These are phyloP conservation scores for Sympetrum striolatum DNA, from an alignment of 2,888 invertebrate genomes.

Conservation along the genomic window DNA sequence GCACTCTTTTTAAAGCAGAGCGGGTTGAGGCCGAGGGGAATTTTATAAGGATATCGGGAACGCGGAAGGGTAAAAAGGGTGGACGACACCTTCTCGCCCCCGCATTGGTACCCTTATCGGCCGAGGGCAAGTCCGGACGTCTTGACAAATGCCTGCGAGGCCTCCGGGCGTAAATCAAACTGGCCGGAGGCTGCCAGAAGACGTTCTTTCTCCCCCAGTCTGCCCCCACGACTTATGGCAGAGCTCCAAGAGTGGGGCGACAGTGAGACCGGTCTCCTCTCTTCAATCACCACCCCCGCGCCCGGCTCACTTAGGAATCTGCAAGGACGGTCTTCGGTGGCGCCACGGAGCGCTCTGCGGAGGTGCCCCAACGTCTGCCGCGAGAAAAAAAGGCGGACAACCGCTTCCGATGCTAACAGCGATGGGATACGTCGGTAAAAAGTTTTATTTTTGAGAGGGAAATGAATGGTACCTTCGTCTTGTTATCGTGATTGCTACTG, in stretches of 20 bases:
- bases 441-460: background rate
- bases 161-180: conserved; percentile 14
- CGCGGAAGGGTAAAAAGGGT: background rate
- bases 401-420: background rate
- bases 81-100: background rate
- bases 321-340: conserved; percentile 1
- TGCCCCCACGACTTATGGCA: conserved; percentile 9
- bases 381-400: background rate
- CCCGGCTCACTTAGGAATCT: background rate
- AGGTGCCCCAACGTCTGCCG: conserved; percentile 31
- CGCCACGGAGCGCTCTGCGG: background rate
- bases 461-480: too few relatives aligned
- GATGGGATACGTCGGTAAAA: background rate
- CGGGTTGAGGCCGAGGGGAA: too few relatives aligned
- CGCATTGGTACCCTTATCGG: conserved; percentile 31
- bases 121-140: background rate
- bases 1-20: too few relatives aligned
- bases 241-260: background rate
- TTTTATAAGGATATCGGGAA: background rate
- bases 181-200: conserved; percentile 11
- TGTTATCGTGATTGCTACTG: too few relatives aligned
- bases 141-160: conserved; percentile 21
- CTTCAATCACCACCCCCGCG: background rate
- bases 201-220: background rate
- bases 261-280: background rate